Evolutionary conservation across 1,140 invertebrate species (phyloP).

Genomic region (Cydia splendana): DNA sequence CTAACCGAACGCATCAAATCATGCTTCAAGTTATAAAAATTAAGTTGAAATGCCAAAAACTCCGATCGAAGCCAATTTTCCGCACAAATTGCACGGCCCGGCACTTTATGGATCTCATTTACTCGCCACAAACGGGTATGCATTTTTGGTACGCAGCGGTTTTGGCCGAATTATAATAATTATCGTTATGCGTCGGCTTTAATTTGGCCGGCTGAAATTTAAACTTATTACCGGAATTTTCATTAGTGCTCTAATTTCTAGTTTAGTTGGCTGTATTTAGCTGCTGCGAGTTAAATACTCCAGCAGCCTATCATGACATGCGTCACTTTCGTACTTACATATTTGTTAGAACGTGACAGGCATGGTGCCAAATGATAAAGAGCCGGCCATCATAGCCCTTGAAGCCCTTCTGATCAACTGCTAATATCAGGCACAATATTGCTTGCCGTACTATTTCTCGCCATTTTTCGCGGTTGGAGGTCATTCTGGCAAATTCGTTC

Average conservation of each 20-base stretch:
- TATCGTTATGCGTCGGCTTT: not conserved
- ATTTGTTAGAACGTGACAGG: too few species aligned
- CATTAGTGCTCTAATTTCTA: not conserved
- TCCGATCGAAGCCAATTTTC: not conserved
- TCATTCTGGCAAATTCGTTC: too few species aligned
- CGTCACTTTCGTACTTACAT: too few species aligned
- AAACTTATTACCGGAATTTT: not conserved
- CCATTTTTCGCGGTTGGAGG: too few species aligned
- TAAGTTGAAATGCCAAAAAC: not conserved
- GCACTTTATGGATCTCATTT: not conserved
- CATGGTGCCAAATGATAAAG: too few species aligned
- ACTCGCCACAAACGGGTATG: conserved; percentile 15
- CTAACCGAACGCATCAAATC: not conserved
- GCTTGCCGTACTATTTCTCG: too few species aligned
- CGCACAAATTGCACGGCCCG: not conserved
- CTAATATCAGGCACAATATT: too few species aligned
- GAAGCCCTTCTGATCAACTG: too few species aligned
- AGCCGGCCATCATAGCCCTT: too few species aligned
- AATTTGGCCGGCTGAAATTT: not conserved
- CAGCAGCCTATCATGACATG: too few species aligned
- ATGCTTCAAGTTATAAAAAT: not conserved
- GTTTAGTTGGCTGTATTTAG: not conserved
- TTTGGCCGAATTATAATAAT: not conserved
- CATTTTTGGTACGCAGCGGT: conserved; percentile 12
- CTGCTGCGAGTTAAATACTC: not conserved